Percentiles rank a stretch among this genome's conserved stretches.
These are phyloP conservation scores for Linnaemya vulpina DNA, from an alignment of 2,888 invertebrate species.

Conservation along the genomic window DNA sequence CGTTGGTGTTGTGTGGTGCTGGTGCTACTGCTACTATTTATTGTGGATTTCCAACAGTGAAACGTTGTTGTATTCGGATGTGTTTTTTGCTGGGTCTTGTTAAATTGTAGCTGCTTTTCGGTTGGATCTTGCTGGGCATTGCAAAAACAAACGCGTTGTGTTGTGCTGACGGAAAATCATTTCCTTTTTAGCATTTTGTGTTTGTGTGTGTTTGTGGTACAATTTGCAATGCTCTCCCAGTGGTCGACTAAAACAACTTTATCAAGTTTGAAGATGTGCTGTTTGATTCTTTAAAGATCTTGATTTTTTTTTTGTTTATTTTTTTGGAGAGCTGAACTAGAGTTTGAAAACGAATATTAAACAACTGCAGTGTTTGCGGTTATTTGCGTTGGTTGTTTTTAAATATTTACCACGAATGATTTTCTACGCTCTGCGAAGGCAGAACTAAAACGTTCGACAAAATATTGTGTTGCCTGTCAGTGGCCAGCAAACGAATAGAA, in stretches of 20 bases:
- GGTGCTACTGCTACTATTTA: constrained; percentile 74
- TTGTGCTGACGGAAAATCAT: background rate
- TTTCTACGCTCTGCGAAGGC: constrained; percentile 63
- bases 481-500: constrained; percentile 3
- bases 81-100: constrained; percentile 28
- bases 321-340: constrained; percentile 6
- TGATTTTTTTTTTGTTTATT: background rate
- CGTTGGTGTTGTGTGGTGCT: constrained; percentile 76
- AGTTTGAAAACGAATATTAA: background rate
- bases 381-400: constrained; percentile 65
- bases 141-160: constrained; percentile 26
- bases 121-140: constrained; percentile 70
- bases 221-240: constrained; percentile 71
- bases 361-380: constrained; percentile 66
- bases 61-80: constrained; percentile 10
- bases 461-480: constrained; percentile 36
- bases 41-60: constrained; percentile 73
- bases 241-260: constrained; percentile 38
- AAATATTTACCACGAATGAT: constrained; percentile 73
- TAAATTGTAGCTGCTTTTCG: constrained; percentile 66
- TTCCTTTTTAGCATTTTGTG: constrained; percentile 15
- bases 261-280: constrained; percentile 32
- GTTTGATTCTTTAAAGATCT: background rate
- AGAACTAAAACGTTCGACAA: constrained; percentile 69
- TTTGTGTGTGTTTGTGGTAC: constrained; percentile 51